These are phyloP conservation scores for Cygnus atratus DNA, from an alignment of 2,113 vertebrate genomes.

Conservation along the genomic window DNA sequence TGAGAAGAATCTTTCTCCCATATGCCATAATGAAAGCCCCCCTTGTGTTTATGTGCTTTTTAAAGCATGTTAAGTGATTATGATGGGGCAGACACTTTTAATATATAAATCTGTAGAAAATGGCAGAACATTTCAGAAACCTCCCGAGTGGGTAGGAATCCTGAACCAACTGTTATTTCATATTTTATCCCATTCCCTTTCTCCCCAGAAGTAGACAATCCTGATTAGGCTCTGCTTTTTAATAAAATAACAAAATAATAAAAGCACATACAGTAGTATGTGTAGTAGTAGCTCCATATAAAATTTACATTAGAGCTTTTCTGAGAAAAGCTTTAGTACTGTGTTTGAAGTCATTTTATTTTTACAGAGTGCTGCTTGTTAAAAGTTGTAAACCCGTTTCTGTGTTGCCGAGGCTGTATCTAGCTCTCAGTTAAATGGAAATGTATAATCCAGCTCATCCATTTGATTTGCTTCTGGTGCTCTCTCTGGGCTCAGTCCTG, in stretches of 20 bases:
- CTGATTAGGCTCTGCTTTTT: slow-evolving; percentile 46
- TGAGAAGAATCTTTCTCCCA: slow-evolving; percentile 33
- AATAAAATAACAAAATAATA: slow-evolving; percentile 63
- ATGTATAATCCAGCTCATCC: slow-evolving; percentile 19
- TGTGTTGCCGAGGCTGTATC: not conserved
- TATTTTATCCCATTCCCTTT: slow-evolving; percentile 46
- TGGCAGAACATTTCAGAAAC: slow-evolving; percentile 30
- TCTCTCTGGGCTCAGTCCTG: not conserved
- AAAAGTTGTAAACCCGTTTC: slow-evolving; percentile 58
- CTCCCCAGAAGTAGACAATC: slow-evolving; percentile 8
- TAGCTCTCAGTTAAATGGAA: slow-evolving; percentile 30
- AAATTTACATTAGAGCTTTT: slow-evolving; percentile 65
- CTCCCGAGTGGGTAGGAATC: slow-evolving; percentile 30
- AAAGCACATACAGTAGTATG: not conserved
- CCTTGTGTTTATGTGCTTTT: slow-evolving; percentile 47
- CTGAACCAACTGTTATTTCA: slow-evolving; percentile 30
- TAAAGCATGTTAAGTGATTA: slow-evolving; percentile 44
- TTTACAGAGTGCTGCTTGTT: slow-evolving; percentile 35
- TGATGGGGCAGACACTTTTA: slow-evolving; percentile 37
- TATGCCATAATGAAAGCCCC: slow-evolving; percentile 7
- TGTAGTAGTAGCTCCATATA: not conserved
- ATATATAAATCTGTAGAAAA: slow-evolving; percentile 46
- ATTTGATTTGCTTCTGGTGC: not conserved
- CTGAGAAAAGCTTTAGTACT: slow-evolving; percentile 43
- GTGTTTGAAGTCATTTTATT: slow-evolving; percentile 64